phyloP scores from a whole-genome alignment of 1,140 invertebrate species.

The Protaetia brevitarsis region DNA sequence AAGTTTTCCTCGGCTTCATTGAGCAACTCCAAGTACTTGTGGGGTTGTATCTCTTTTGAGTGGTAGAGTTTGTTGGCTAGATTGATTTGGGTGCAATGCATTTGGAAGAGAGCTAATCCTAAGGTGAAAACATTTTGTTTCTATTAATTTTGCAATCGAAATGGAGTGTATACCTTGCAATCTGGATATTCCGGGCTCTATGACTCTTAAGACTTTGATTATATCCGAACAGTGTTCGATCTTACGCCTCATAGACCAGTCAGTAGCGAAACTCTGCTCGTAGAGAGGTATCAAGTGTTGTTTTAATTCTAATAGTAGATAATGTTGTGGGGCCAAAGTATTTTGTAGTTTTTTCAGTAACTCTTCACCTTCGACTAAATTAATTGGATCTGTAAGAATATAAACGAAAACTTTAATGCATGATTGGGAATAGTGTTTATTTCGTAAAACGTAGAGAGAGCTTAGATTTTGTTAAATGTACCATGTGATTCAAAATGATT shows the following conservation, averaged over 20 bases:
- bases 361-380: conserved; percentile 52
- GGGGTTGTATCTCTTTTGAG: conserved; percentile 53
- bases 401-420: neutral
- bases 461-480: too few relatives aligned
- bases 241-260: conserved; percentile 60
- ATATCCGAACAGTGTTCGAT: conserved; percentile 64
- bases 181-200: conserved; percentile 73
- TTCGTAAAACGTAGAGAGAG: too few relatives aligned
- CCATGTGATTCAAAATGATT: too few relatives aligned
- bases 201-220: conserved; percentile 59
- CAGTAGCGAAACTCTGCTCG: conserved; percentile 51
- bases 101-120: conserved; percentile 72
- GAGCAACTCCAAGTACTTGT: conserved; percentile 49
- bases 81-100: conserved; percentile 64
- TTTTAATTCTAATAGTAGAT: conserved; percentile 62
- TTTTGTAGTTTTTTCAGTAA: conserved; percentile 57
- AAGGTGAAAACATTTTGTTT: conserved; percentile 38
- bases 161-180: conserved; percentile 55
- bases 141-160: conserved; percentile 21
- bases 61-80: conserved; percentile 61
- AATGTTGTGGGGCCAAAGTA: conserved; percentile 63
- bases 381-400: conserved; percentile 36
- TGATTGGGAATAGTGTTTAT: too few relatives aligned
- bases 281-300: conserved; percentile 62
- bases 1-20: conserved; percentile 54